Conservation (phyloP, 2,888 invertebrate species). For the Stictocephala bisonia region DNA sequence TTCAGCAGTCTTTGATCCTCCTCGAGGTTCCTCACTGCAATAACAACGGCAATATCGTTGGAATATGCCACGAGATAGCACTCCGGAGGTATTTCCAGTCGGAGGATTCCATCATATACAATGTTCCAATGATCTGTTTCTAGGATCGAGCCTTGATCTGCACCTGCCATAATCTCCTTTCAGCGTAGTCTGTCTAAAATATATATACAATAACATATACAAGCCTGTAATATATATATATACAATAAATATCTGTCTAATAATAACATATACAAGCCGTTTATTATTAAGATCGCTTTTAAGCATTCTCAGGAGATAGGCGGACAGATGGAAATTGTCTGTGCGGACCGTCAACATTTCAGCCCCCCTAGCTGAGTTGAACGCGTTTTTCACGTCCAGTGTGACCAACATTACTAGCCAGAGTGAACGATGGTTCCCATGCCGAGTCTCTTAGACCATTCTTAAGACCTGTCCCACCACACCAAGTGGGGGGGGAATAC, state of each 20-base stretch:
- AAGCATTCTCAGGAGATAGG: no score
- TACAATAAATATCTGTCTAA: no score
- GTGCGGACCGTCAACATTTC: not conserved
- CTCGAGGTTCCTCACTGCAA: constrained; percentile 41
- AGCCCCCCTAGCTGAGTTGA: not conserved
- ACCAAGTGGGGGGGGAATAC: not conserved
- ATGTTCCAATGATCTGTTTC: constrained; percentile 55
- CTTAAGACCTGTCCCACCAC: not conserved
- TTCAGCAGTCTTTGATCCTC: constrained; percentile 29
- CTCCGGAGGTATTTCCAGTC: constrained; percentile 48
- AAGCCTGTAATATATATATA: no score
- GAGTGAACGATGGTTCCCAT: not conserved
- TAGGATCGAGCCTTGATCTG: constrained; percentile 51
- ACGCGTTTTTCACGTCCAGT: not conserved
- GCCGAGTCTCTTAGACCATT: not conserved
- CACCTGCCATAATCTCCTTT: constrained; percentile 48
- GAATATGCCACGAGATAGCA: constrained; percentile 50
- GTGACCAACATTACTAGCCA: not conserved
- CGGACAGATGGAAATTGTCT: constrained; percentile 51
- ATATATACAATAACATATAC: constrained; percentile 49
- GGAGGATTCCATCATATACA: constrained; percentile 51
- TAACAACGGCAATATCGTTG: constrained; percentile 52
- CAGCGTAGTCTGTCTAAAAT: constrained; percentile 36
- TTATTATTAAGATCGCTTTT: no score
- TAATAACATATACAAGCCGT: no score